phyloP scores from a whole-genome alignment of 2,797 vertebrate genomes.

The Hoplostethus atlanticus region DNA sequence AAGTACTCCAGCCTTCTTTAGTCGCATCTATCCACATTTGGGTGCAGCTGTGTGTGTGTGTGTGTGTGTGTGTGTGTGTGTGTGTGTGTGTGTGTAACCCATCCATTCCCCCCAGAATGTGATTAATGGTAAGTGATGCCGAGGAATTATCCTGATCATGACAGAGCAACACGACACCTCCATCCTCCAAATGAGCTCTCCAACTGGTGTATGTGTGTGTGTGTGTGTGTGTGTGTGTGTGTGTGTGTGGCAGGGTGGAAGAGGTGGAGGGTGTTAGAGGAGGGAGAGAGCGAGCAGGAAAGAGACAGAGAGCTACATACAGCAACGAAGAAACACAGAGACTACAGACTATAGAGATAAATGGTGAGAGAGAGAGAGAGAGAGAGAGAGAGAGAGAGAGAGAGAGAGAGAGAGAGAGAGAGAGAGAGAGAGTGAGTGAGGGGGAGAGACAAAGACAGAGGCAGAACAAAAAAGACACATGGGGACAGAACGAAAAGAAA shows the following conservation, averaged over 20 bases:
- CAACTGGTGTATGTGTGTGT: slow-evolving; percentile 18
- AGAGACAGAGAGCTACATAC: background rate
- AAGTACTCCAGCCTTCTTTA: slow-evolving; percentile 17
- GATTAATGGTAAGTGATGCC: slow-evolving; percentile 67
- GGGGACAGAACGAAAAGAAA: too few species aligned
- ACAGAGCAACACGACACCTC: slow-evolving; percentile 62
- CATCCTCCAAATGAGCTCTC: slow-evolving; percentile 56
- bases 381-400: background rate
- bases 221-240: slow-evolving; percentile 1
- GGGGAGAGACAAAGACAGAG: background rate
- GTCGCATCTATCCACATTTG: slow-evolving; percentile 50
- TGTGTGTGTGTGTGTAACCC: slow-evolving; percentile 39
- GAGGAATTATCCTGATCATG: slow-evolving; percentile 68
- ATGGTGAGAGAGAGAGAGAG: background rate
- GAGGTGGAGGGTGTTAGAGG: background rate
- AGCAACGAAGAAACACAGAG: background rate
- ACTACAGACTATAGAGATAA: background rate
- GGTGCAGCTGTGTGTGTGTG: background rate
- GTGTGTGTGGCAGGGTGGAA: background rate
- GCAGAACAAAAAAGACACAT: too few species aligned
- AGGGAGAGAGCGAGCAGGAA: slow-evolving; percentile 1
- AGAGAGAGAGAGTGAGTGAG: background rate
- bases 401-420: background rate
- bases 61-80: slow-evolving; percentile 18
- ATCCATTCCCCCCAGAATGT: slow-evolving; percentile 56